These are phyloP conservation scores for Argya squamiceps DNA, from an alignment of 2,797 vertebrate species.

Conservation along the genomic window DNA sequence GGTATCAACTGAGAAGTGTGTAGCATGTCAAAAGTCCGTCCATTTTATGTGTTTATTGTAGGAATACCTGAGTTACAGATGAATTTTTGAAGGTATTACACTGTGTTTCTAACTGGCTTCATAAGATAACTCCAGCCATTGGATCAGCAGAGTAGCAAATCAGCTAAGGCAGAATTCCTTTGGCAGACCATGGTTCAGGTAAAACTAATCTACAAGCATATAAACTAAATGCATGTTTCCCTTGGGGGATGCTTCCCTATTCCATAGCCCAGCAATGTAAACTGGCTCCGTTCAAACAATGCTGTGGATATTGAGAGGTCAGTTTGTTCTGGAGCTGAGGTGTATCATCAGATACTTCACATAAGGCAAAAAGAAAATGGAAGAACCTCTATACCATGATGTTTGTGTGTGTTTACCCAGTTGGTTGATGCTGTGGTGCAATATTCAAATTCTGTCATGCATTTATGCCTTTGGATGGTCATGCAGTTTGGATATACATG, in stretches of 20 bases:
- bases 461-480: neutral
- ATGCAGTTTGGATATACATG: neutral
- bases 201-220: constrained; percentile 9
- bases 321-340: neutral
- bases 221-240: constrained; percentile 7
- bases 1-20: neutral
- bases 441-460: neutral
- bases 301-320: neutral
- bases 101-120: constrained; percentile 15
- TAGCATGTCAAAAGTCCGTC: constrained; percentile 11
- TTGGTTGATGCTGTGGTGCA: neutral
- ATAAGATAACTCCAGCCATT: neutral
- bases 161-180: neutral
- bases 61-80: constrained; percentile 14
- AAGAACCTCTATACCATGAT: neutral
- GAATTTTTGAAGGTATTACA: neutral
- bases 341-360: neutral
- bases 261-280: neutral
- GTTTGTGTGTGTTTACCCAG: neutral
- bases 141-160: constrained; percentile 1
- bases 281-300: neutral
- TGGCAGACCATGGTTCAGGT: neutral
- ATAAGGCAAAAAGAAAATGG: neutral
- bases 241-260: neutral
- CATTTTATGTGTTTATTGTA: neutral